These are phyloP conservation scores for Melanostigma gelatinosum DNA, from an alignment of 2,113 vertebrate species.

Conservation along the genomic window DNA sequence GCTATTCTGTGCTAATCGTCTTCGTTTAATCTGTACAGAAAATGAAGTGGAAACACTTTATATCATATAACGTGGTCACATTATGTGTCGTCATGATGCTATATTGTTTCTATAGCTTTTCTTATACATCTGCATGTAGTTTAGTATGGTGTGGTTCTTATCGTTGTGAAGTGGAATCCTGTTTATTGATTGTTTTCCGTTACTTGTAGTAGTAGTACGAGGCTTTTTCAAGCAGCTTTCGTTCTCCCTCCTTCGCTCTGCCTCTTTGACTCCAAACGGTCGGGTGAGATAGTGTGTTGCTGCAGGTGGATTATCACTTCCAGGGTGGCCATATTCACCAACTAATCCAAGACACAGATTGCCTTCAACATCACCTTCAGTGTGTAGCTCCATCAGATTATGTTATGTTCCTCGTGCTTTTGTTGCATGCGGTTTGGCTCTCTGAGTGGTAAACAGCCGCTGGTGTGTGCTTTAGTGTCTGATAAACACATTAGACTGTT, in stretches of 20 bases:
- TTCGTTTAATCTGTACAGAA: conserved; percentile 26
- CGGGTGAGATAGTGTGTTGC: neutral
- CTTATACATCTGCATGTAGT: neutral
- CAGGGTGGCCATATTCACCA: conserved; percentile 12
- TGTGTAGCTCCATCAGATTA: conserved; percentile 26
- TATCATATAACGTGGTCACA: neutral
- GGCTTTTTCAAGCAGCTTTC: conserved; percentile 26
- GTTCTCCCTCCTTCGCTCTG: conserved; percentile 11
- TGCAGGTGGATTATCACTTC: conserved; percentile 27
- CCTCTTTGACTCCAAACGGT: conserved; percentile 5
- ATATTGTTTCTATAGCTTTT: neutral
- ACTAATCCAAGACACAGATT: conserved; percentile 2
- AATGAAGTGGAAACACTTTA: neutral
- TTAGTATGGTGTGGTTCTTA: neutral
- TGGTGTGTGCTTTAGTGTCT: conserved; percentile 80
- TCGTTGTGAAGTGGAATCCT: conserved; percentile 10
- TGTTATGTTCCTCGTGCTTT: conserved; percentile 45
- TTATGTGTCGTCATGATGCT: neutral
- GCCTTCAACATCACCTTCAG: conserved; percentile 29
- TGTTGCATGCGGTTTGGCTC: conserved; percentile 54
- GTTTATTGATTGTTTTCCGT: conserved; percentile 47
- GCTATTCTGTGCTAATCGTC: neutral
- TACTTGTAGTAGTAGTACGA: conserved; percentile 10
- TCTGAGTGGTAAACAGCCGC: conserved; percentile 76
- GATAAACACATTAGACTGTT: conserved; percentile 85